Base-by-base conservation (phyloP, 2,888 invertebrate species). In the Portevinia maculata region DNA sequence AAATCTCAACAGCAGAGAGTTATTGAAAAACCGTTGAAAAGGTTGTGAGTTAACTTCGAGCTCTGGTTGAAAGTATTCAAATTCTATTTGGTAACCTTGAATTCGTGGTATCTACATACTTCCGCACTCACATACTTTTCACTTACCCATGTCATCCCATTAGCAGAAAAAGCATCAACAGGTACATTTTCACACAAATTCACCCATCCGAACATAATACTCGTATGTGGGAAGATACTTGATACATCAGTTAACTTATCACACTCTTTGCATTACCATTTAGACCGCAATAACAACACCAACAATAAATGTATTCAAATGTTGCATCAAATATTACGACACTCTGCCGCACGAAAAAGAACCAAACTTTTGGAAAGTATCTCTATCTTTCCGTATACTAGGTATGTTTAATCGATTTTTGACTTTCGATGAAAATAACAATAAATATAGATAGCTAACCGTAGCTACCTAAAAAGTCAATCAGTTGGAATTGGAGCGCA, bases 151-250 rank as follows among this genome's bases (percentile, higher is more conserved):
- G 28, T 8, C 17, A n/a, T 6, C 6, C 11, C 21, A 44, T 21
- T 9, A 6, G 24, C 24, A 24, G 21, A 34, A 65, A 50, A 55
- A 55, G 73, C 55, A 74, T 17, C 50, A 50, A 41, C 34, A 48
- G 13, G 13, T n/a, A 50, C 28, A 65, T 65, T 75, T 59, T 34
- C 41, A 65, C 50, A 50, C 65, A 19, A 65, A 67, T 48, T 44
- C 71, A 71, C 44, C 65, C 78, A 79, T 65, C 52, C 65, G 65
- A 71, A 46, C 41, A 52, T 71, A 79, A 67, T 53, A 60, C 55
- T n/a, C n/a, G n/a, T n/a, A n/a, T n/a, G n/a, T n/a, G n/a, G n/a
- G n/a, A n/a, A n/a, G n/a, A 15, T 65, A 73, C 73, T 73, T 2
- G 24, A 2, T 24, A 24, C 24, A 24, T 67, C 46, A 37, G 46